A percentile compares a stretch with the other conserved stretches of the same genome.
Conservation (phyloP, 2,113 vertebrate species). For the Geothlypis trichas region DNA sequence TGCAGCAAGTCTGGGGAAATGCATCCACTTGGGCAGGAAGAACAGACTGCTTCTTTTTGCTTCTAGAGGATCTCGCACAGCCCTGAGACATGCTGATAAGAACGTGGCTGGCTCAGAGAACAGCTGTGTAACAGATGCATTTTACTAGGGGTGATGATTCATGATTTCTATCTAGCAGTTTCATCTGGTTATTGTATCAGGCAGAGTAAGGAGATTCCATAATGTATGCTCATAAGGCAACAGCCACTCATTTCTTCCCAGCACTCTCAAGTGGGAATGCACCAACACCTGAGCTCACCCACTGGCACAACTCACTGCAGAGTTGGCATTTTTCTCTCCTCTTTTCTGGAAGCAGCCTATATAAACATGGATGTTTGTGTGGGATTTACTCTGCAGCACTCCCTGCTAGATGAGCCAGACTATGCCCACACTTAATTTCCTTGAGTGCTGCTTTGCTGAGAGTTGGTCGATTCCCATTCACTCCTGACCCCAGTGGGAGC, state of each 20-base stretch:
- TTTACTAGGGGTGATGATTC: neutral
- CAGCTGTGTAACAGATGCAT: neutral
- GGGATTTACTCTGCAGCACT: neutral
- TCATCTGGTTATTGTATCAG: neutral
- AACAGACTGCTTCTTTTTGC: neutral
- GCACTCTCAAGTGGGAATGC: accelerated
- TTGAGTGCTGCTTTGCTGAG: neutral
- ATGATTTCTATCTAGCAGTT: neutral
- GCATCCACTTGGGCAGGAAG: neutral
- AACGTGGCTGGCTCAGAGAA: neutral
- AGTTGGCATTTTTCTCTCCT: neutral
- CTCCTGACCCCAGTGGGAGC: accelerated
- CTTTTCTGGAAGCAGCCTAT: neutral
- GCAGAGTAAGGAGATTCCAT: neutral
- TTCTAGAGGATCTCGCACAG: neutral
- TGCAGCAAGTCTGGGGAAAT: neutral
- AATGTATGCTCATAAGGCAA: neutral
- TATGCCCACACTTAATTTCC: neutral
- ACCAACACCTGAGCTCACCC: neutral
- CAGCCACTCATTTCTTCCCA: neutral
- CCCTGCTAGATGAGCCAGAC: neutral
- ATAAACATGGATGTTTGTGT: accelerated
- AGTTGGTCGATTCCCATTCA: neutral
- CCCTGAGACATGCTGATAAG: neutral
- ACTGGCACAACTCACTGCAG: accelerated